phyloP scores from a whole-genome alignment of 1,140 invertebrate species.

The Sycophaga agraensis region DNA sequence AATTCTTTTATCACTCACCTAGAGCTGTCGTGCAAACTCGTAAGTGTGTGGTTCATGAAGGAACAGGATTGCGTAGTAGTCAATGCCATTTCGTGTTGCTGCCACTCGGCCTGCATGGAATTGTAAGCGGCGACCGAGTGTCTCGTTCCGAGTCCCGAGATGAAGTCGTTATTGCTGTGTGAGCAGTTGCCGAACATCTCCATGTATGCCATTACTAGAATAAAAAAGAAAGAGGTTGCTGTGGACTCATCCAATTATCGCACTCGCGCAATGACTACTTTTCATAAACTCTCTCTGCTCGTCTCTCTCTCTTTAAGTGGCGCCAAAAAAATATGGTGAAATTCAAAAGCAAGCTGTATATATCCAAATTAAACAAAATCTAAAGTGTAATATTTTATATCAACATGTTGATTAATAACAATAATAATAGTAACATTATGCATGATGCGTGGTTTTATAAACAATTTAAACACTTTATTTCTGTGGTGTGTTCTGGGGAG shows the following conservation, averaged over 20 bases:
- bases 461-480: not conserved
- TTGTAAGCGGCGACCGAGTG: slow-evolving; percentile 83
- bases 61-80: slow-evolving; percentile 65
- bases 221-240: not conserved
- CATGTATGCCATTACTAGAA: slow-evolving; percentile 93
- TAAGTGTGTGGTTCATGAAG: slow-evolving; percentile 57
- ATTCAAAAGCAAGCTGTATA: slow-evolving; percentile 5
- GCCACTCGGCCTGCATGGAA: slow-evolving; percentile 68
- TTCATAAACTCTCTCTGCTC: not conserved
- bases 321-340: not conserved
- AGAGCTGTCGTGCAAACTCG: slow-evolving; percentile 50
- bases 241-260: not conserved
- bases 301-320: not conserved
- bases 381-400: not conserved
- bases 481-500: no score
- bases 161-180: slow-evolving; percentile 74
- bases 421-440: no score
- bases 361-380: not conserved
- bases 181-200: slow-evolving; percentile 90
- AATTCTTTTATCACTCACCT: slow-evolving; percentile 48
- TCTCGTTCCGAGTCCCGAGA: slow-evolving; percentile 60
- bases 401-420: not conserved
- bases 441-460: not conserved
- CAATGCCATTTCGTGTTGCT: slow-evolving; percentile 63
- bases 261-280: not conserved